Evolutionary conservation across 2,113 vertebrate genomes (phyloP).

Genomic region (Sylvietta virens): DNA sequence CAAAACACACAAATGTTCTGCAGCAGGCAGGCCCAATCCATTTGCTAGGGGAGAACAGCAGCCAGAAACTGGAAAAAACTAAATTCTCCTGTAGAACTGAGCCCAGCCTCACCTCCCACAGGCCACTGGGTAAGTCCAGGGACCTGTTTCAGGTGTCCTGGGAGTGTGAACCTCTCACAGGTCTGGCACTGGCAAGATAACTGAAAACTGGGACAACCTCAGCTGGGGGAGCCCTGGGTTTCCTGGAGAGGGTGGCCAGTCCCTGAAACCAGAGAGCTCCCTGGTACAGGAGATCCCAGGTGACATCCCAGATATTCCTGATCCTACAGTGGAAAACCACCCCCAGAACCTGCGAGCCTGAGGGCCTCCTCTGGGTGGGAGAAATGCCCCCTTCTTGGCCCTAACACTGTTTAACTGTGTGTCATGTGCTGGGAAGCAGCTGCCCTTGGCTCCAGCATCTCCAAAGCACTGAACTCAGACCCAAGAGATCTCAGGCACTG

Average conservation of each 20-base stretch:
- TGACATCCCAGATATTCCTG: not conserved
- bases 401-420: not conserved
- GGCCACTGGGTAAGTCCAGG: rapidly evolving
- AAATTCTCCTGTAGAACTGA: not conserved
- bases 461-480: not conserved
- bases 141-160: not conserved
- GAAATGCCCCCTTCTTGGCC: not conserved
- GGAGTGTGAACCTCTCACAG: not conserved
- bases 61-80: not conserved
- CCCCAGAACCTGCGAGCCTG: not conserved
- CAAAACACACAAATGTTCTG: not conserved
- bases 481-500: not conserved
- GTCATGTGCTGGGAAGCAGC: rapidly evolving
- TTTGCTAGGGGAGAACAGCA: not conserved
- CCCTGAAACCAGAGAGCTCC: not conserved
- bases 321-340: not conserved
- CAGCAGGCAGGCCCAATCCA: not conserved
- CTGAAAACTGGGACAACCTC: not conserved
- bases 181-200: not conserved
- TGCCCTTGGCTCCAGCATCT: not conserved
- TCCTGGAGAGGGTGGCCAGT: not conserved
- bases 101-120: not conserved
- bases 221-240: not conserved
- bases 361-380: not conserved
- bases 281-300: not conserved